These are phyloP conservation scores for Pygathrix nemaeus DNA, from an alignment of 2,113 vertebrate genomes.

Conservation along the genomic window DNA sequence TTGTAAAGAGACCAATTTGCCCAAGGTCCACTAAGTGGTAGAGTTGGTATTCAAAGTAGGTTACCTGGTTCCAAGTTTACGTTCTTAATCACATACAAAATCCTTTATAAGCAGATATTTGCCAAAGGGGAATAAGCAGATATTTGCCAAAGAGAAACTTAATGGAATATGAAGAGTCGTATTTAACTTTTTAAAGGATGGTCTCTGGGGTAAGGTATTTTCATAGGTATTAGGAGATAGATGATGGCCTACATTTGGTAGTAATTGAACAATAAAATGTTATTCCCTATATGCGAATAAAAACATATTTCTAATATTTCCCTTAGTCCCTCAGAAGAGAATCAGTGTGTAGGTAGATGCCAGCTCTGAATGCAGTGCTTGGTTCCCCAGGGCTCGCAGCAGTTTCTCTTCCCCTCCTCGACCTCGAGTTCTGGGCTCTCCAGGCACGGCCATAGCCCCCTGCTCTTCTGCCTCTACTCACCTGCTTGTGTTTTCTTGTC, in stretches of 20 bases:
- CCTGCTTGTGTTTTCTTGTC: neutral
- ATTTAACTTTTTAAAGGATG: neutral
- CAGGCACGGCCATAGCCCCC: rapidly evolving
- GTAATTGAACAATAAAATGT: neutral
- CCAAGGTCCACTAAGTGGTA: neutral
- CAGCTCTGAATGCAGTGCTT: neutral
- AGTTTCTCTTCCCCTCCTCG: rapidly evolving
- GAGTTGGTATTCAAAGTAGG: neutral
- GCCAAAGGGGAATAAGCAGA: neutral
- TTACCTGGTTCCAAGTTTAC: neutral
- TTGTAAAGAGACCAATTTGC: neutral
- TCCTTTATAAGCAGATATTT: neutral
- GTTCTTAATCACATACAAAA: neutral
- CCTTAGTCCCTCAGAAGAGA: neutral
- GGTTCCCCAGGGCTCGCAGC: rapidly evolving
- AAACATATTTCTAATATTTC: neutral
- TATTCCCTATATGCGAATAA: neutral
- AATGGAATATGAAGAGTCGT: neutral
- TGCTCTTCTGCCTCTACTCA: no score
- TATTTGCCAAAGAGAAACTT: neutral
- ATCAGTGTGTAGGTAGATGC: neutral
- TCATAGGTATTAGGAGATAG: neutral
- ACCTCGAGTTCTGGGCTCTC: rapidly evolving
- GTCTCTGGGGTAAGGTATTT: neutral
- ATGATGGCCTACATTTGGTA: neutral